Percentiles rank a stretch among this genome's conserved stretches.
Conservation (phyloP, 2,888 invertebrate species). For the Kuschelorhynchus macadamiae region DNA sequence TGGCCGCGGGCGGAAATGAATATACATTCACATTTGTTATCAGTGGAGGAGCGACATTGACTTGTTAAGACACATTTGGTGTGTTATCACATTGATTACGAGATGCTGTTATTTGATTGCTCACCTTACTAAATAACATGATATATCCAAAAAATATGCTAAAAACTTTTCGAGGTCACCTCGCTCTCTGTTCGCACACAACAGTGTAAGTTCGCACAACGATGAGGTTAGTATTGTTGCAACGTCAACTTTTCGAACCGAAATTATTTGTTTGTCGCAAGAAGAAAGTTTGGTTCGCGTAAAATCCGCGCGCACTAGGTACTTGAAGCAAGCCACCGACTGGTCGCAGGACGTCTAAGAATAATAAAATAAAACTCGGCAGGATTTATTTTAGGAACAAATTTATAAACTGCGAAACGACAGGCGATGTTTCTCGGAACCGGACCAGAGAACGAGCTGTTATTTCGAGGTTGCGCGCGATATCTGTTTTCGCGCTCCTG, state of each 20-base stretch:
- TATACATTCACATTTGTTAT: slow-evolving; percentile 40
- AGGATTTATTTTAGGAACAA: slow-evolving; percentile 45
- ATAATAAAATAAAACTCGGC: slow-evolving; percentile 36
- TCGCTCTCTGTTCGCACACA: slow-evolving; percentile 15
- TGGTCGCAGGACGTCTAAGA: slow-evolving; percentile 29
- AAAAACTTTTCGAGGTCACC: slow-evolving; percentile 41
- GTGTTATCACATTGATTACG: slow-evolving; percentile 44
- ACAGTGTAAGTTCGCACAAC: slow-evolving; percentile 25
- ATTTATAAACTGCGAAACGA: slow-evolving; percentile 36
- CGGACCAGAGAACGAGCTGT: slow-evolving; percentile 15
- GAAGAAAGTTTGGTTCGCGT: slow-evolving; percentile 19
- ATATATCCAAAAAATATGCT: slow-evolving; percentile 37
- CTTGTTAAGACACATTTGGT: slow-evolving; percentile 20
- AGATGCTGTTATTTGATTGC: slow-evolving; percentile 33
- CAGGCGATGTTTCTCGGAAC: slow-evolving; percentile 42
- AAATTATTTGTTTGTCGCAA: not conserved
- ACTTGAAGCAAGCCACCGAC: slow-evolving; percentile 38
- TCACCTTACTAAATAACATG: slow-evolving; percentile 42
- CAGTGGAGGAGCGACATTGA: slow-evolving; percentile 3
- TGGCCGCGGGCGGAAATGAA: slow-evolving; percentile 19
- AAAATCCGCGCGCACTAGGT: slow-evolving; percentile 21
- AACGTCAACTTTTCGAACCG: not conserved
- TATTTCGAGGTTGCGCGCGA: slow-evolving; percentile 40
- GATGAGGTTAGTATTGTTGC: slow-evolving; percentile 17
- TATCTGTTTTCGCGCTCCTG: not conserved